Evolutionary conservation across 1,140 invertebrate species (phyloP).

Genomic region (Phthorimaea operculella): DNA sequence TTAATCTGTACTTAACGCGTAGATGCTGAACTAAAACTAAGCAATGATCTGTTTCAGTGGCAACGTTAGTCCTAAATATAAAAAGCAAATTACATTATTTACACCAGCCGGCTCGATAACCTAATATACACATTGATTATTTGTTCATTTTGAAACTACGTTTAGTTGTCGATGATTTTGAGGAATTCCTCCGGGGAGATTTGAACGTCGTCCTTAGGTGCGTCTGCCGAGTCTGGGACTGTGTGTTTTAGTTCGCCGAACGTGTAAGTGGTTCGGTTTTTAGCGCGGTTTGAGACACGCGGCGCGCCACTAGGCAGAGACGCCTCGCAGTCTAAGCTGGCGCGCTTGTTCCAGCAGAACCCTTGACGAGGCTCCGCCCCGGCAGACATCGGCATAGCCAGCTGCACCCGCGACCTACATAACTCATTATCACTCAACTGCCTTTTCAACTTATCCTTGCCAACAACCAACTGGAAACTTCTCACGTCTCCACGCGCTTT

Average conservation of each 20-base stretch:
- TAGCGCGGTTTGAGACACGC: constrained; percentile 11
- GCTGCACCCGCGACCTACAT: constrained; percentile 33
- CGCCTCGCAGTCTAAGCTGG: constrained; percentile 36
- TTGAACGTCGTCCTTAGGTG: constrained; percentile 27
- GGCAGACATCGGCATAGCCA: constrained; percentile 54
- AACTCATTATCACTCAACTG: constrained; percentile 53
- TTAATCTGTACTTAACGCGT: background rate
- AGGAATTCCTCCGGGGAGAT: constrained; percentile 50
- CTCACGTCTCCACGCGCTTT: constrained; percentile 20
- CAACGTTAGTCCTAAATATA: constrained; percentile 47
- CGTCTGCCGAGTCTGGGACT: constrained; percentile 38
- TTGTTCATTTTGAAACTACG: constrained; percentile 27
- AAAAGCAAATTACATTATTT: constrained; percentile 66
- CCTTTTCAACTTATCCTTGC: constrained; percentile 47
- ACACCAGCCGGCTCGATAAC: constrained; percentile 47
- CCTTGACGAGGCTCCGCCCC: constrained; percentile 42
- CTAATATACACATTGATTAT: constrained; percentile 51
- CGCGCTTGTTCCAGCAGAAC: constrained; percentile 42
- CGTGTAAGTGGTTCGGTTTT: constrained; percentile 37
- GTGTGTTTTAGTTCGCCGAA: constrained; percentile 58
- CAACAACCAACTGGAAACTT: constrained; percentile 50
- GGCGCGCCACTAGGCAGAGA: constrained; percentile 15
- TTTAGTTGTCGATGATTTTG: constrained; percentile 52
- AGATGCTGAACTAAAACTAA: constrained; percentile 25
- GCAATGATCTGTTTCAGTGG: constrained; percentile 63